These are phyloP conservation scores for Ornithorhynchus anatinus DNA, from an alignment of 2,113 vertebrate genomes.

Conservation along the genomic window DNA sequence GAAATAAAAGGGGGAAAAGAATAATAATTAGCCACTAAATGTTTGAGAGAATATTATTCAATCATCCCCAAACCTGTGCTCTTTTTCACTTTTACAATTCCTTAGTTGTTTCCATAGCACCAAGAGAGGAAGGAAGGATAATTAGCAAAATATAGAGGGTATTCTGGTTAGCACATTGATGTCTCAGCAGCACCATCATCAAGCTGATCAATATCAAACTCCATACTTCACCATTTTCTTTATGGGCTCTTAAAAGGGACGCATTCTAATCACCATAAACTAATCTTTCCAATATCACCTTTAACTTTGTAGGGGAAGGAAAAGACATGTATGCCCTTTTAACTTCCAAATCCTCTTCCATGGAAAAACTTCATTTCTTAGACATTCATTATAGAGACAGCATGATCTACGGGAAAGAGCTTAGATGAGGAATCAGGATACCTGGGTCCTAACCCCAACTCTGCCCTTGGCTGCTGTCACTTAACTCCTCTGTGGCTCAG, in stretches of 20 bases:
- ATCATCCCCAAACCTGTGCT: not conserved
- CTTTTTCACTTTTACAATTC: not conserved
- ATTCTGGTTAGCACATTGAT: not conserved
- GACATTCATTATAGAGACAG: too few species aligned
- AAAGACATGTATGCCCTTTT: not conserved
- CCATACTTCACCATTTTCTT: not conserved
- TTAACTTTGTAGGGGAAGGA: not conserved
- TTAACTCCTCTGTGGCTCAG: too few species aligned
- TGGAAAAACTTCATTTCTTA: too few species aligned
- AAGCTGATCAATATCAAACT: not conserved
- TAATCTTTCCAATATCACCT: not conserved
- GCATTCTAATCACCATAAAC: not conserved
- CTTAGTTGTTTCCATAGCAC: not conserved
- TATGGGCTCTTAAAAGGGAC: not conserved
- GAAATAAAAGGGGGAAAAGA: not conserved
- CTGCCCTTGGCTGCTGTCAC: too few species aligned
- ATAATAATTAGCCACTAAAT: slow-evolving; percentile 7
- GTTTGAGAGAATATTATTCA: not conserved
- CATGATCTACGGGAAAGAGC: too few species aligned
- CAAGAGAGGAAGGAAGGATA: not conserved
- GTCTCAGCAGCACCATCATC: not conserved
- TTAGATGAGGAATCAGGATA: too few species aligned
- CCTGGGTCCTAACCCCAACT: too few species aligned
- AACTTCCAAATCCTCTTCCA: too few species aligned
- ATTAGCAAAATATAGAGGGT: not conserved